phyloP scores from a whole-genome alignment of 2,797 vertebrate species.

The Spondyliosoma cantharus region DNA sequence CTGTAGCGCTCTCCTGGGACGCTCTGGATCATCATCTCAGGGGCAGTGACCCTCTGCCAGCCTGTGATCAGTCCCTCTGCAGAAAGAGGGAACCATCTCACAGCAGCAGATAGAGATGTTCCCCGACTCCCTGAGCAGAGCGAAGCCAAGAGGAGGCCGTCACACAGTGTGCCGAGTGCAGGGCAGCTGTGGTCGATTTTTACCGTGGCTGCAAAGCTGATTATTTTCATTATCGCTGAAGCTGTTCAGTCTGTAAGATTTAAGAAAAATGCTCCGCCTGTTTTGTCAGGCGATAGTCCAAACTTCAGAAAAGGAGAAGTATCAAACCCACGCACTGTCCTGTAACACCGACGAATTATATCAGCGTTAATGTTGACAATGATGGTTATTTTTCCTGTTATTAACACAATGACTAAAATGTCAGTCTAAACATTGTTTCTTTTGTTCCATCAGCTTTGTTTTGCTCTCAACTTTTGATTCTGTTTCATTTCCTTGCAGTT shows the following conservation, averaged over 20 bases:
- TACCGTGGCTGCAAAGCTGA: background rate
- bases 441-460: slow-evolving; percentile 24
- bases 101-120: background rate
- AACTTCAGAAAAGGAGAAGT: background rate
- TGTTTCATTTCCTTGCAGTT: slow-evolving; percentile 38
- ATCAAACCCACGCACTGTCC: background rate
- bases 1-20: background rate
- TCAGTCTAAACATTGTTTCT: background rate
- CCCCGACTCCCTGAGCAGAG: background rate
- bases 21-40: background rate
- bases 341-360: too few species aligned
- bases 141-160: too few species aligned
- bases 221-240: background rate
- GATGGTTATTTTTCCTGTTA: background rate
- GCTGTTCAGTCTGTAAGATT: background rate
- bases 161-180: background rate
- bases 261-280: background rate
- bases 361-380: background rate
- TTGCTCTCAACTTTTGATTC: slow-evolving; percentile 17
- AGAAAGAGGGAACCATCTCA: background rate
- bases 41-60: slow-evolving; percentile 1
- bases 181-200: background rate
- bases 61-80: background rate
- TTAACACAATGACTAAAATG: background rate
- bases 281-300: background rate